Conservation (phyloP, 2,113 vertebrate genomes). For the Pachyramphus minor region DNA sequence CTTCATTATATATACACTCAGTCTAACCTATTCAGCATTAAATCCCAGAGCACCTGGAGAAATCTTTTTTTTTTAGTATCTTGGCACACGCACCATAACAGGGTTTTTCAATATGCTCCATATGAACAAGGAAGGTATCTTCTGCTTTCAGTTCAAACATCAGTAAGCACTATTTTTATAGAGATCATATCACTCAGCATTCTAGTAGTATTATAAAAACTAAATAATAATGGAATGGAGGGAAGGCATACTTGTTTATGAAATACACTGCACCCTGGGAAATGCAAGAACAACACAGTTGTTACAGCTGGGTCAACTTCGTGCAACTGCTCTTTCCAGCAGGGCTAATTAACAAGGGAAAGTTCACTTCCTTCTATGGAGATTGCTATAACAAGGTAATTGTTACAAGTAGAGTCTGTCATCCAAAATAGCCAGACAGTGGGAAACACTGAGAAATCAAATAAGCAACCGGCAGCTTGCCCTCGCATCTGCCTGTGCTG, state of each 20-base stretch:
- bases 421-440: background rate
- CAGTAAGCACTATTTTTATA: background rate
- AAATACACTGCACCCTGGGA: background rate
- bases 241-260: background rate
- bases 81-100: background rate
- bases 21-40: background rate
- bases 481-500: fast-evolving
- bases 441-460: background rate
- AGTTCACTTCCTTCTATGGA: background rate
- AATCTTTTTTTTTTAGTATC: background rate
- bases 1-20: background rate
- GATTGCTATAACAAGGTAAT: background rate
- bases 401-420: background rate
- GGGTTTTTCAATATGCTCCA: background rate
- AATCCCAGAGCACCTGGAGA: background rate
- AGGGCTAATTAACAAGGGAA: background rate
- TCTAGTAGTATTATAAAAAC: background rate
- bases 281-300: background rate
- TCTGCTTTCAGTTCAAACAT: background rate
- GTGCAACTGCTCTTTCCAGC: background rate
- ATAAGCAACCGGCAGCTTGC: background rate
- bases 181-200: background rate
- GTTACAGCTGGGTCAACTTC: background rate
- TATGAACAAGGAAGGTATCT: background rate
- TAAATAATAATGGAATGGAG: background rate